phyloP scores from a whole-genome alignment of 2,888 invertebrate genomes.

The Lingula anatina region DNA sequence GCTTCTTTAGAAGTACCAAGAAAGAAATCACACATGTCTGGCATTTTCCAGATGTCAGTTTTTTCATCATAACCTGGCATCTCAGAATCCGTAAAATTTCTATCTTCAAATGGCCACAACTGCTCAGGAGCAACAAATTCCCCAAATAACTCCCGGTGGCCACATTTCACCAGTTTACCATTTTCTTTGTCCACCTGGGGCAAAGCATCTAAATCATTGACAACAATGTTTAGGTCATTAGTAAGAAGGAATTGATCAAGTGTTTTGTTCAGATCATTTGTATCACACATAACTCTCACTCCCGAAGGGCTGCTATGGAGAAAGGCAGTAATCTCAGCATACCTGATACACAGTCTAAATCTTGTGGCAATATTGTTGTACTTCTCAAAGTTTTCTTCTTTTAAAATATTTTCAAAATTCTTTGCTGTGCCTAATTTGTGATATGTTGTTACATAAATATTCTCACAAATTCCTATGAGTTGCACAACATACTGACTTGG shows the following conservation, averaged over 20 bases:
- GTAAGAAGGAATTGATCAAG: conserved; percentile 53
- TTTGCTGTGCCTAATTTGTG: conserved; percentile 46
- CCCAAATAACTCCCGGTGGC: conserved; percentile 47
- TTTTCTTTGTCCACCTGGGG: conserved; percentile 36
- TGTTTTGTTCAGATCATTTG: conserved; percentile 52
- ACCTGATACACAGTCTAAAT: conserved; percentile 49
- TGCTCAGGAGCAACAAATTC: conserved; percentile 56
- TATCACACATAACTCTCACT: conserved; percentile 54
- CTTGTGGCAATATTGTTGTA: conserved; percentile 21
- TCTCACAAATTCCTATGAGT: conserved; percentile 52
- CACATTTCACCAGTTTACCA: conserved; percentile 49
- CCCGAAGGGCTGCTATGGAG: conserved; percentile 49
- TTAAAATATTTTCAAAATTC: conserved; percentile 25
- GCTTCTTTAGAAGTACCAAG: conserved; percentile 24
- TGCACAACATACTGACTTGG: conserved; percentile 42
- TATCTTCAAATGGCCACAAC: conserved; percentile 40
- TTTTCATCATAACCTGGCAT: conserved; percentile 54
- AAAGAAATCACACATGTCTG: conserved; percentile 52
- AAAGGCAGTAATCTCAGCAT: conserved; percentile 46
- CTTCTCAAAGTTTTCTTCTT: conserved; percentile 1
- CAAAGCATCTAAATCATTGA: conserved; percentile 55
- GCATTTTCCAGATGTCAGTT: conserved; percentile 55
- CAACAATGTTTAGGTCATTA: conserved; percentile 41
- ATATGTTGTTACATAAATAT: conserved; percentile 50
- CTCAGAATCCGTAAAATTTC: conserved; percentile 24